Percentiles rank a stretch among this genome's conserved stretches.
phyloP scores from a whole-genome alignment of 2,797 vertebrate species.

The Rhadinocentrus ornatus region DNA sequence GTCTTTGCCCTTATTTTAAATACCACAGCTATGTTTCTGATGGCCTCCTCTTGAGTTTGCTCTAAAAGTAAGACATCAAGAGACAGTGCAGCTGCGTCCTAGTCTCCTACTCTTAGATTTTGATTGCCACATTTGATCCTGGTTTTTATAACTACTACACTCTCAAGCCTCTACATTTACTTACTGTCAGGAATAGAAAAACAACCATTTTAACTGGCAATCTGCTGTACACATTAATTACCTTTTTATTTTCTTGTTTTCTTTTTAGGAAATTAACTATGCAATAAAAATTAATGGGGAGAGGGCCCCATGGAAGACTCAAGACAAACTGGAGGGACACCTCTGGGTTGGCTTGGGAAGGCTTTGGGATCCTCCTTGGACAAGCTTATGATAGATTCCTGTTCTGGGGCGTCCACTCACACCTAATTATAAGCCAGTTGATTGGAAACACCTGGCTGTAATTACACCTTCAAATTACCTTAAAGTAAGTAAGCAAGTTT shows the following conservation, averaged over 20 bases:
- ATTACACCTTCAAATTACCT: background rate
- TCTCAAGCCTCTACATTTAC: no score
- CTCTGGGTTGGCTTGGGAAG: no score
- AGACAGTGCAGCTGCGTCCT: background rate
- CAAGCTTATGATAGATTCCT: background rate
- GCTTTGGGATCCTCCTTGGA: no score
- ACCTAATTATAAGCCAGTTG: background rate
- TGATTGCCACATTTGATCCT: background rate
- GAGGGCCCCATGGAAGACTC: no score
- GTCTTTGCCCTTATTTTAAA: slow-evolving; percentile 8
- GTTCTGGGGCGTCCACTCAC: background rate
- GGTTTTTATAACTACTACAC: no score
- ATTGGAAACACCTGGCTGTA: background rate
- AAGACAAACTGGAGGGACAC: no score
- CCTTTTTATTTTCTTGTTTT: no score
- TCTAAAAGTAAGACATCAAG: background rate
- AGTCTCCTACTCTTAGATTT: background rate
- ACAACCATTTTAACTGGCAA: background rate
- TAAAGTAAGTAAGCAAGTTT: background rate
- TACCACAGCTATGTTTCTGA: slow-evolving; percentile 9
- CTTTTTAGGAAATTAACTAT: no score
- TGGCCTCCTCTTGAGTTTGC: slow-evolving; percentile 4
- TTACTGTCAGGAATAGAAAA: background rate
- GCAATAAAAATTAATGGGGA: no score
- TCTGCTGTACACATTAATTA: background rate